Evolutionary conservation across 1,140 invertebrate species (phyloP).

Genomic region (Drosophila asahinai): DNA sequence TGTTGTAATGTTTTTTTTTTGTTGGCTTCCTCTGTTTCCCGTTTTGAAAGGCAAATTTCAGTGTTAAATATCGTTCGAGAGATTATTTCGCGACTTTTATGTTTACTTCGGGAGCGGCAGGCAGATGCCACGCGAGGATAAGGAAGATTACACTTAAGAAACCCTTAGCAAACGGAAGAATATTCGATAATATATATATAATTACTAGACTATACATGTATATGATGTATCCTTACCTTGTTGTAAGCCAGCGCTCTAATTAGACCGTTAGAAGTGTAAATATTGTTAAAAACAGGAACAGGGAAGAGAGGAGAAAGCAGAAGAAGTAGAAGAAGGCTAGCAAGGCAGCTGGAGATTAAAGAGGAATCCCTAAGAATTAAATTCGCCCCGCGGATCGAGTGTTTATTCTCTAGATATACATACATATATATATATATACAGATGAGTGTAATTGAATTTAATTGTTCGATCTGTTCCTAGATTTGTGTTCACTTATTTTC

Average conservation of each 20-base stretch:
- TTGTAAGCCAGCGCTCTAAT: constrained; percentile 69
- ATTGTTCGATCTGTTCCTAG: constrained; percentile 51
- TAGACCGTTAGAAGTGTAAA: constrained; percentile 67
- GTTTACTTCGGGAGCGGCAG: constrained; percentile 31
- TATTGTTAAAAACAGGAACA: constrained; percentile 68
- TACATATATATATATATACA: not conserved
- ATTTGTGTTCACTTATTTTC: constrained; percentile 32
- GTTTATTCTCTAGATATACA: constrained; percentile 34
- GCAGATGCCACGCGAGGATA: constrained; percentile 9
- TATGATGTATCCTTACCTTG: constrained; percentile 52
- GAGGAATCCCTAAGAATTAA: constrained; percentile 53
- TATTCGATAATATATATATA: constrained; percentile 41
- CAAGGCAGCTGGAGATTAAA: constrained; percentile 62
- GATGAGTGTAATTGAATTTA: constrained; percentile 27
- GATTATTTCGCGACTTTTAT: constrained; percentile 45
- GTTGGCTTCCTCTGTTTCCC: constrained; percentile 20
- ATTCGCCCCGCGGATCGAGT: constrained; percentile 31
- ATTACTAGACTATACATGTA: constrained; percentile 52
- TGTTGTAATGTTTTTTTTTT: constrained; percentile 68
- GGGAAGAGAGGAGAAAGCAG: constrained; percentile 10
- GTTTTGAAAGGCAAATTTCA: constrained; percentile 62
- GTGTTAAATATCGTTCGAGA: constrained; percentile 71
- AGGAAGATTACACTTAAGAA: constrained; percentile 20
- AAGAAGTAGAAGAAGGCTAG: constrained; percentile 18
- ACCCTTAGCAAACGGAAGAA: constrained; percentile 15